These are phyloP conservation scores for Parazoanthus darwini DNA, from an alignment of 92 coral and sea anemone species.

Conservation along the genomic window DNA sequence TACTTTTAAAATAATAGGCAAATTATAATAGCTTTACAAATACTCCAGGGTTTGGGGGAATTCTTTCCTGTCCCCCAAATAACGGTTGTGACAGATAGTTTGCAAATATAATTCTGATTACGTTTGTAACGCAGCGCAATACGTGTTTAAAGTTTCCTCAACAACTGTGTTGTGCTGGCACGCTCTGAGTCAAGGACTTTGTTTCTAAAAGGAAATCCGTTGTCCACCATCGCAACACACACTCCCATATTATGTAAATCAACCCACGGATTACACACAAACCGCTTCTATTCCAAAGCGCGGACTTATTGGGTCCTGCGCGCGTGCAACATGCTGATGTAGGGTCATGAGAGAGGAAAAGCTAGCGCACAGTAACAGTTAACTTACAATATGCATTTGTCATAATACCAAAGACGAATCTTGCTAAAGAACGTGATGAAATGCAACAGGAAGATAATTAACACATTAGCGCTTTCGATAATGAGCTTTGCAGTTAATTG, in stretches of 20 bases:
- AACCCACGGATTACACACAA: not conserved
- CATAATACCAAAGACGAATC: not conserved
- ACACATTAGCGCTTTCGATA: not conserved
- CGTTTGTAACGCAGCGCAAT: not conserved
- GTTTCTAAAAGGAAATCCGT: constrained; percentile 36
- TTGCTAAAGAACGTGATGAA: constrained; percentile 35
- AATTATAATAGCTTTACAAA: not conserved
- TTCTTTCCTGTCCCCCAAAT: not conserved
- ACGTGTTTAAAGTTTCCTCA: not conserved
- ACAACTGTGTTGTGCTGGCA: not conserved
- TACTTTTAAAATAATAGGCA: not conserved
- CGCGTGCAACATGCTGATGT: not conserved
- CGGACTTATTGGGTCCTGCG: not conserved
- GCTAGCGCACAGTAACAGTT: not conserved
- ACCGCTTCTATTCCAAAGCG: not conserved
- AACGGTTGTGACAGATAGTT: not conserved
- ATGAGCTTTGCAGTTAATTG: constrained; percentile 8
- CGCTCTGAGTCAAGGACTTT: not conserved
- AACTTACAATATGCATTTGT: not conserved
- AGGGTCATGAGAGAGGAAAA: not conserved
- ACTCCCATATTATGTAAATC: not conserved
- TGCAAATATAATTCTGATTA: not conserved
- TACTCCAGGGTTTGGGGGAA: not conserved
- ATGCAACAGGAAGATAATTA: constrained; percentile 30
- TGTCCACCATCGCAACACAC: not conserved